Evolutionary conservation across 2,888 invertebrate species (phyloP).

Genomic region (Stictocephala bisonia): DNA sequence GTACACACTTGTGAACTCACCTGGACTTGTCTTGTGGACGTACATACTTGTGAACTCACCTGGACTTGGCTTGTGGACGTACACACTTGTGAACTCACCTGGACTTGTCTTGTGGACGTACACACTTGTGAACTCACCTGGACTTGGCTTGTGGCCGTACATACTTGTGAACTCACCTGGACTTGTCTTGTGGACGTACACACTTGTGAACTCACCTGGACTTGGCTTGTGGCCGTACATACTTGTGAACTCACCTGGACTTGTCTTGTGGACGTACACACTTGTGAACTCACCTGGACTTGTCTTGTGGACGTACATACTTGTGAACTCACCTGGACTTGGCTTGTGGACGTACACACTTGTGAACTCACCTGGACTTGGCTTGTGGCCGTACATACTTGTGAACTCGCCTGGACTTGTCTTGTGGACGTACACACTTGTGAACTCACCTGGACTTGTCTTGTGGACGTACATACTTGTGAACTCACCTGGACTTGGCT

Average conservation of each 20-base stretch:
- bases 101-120: no score
- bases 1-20: no score
- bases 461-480: slow-evolving; percentile 93
- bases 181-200: no score
- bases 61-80: slow-evolving; percentile 91
- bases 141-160: slow-evolving; percentile 92
- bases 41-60: slow-evolving; percentile 63
- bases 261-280: no score
- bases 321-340: slow-evolving; percentile 92
- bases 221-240: slow-evolving; percentile 94
- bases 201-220: slow-evolving; percentile 69
- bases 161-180: slow-evolving; percentile 95
- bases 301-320: slow-evolving; percentile 94
- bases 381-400: slow-evolving; percentile 94
- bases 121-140: slow-evolving; percentile 69
- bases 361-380: slow-evolving; percentile 74
- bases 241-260: slow-evolving; percentile 90
- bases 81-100: no score
- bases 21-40: no score
- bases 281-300: slow-evolving; percentile 72
- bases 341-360: no score
- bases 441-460: no score
- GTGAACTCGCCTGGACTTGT: slow-evolving; percentile 87
- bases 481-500: slow-evolving; percentile 88
- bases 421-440: no score